Percentiles rank a stretch among this genome's conserved stretches.
Evolutionary conservation across 2,113 vertebrate species (phyloP).

Genomic region (Callaeas wilsoni): DNA sequence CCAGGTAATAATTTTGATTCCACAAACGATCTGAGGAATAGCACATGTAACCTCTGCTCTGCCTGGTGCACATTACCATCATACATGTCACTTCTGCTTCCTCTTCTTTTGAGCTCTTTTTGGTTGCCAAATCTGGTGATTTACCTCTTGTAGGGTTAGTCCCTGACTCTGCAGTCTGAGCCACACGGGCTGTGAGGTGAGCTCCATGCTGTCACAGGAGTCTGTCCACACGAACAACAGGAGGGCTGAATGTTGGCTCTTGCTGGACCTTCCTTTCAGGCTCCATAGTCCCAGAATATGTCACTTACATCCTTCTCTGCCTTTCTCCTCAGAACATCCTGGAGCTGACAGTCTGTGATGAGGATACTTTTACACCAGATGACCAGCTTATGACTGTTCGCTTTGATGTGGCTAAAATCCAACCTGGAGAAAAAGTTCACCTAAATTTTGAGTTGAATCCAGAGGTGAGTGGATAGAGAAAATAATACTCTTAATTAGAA

Average conservation of each 20-base stretch:
- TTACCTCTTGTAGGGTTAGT: not conserved
- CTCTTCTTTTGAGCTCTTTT: not conserved
- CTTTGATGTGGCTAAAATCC: slow-evolving; percentile 59
- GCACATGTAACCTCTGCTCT: not conserved
- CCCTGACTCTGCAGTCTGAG: not conserved
- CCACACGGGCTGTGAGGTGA: not conserved
- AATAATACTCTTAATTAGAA: not conserved
- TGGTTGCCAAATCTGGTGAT: not conserved
- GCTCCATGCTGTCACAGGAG: accelerated
- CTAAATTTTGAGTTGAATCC: slow-evolving; percentile 45
- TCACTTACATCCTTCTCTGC: not conserved
- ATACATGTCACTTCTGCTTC: not conserved
- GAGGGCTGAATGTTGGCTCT: not conserved
- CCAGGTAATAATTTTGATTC: not conserved
- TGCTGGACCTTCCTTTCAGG: not conserved
- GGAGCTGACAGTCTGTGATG: slow-evolving; percentile 45
- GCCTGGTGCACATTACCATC: not conserved
- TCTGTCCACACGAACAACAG: accelerated
- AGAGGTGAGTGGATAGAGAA: slow-evolving; percentile 18
- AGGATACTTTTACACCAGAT: slow-evolving; percentile 48
- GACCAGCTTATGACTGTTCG: slow-evolving; percentile 47
- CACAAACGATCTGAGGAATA: not conserved
- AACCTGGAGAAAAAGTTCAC: not conserved
- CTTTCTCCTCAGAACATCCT: slow-evolving; percentile 40
- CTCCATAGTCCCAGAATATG: not conserved